Base-by-base conservation (phyloP, 2,113 vertebrate genomes). In the Paratilapia polleni region DNA sequence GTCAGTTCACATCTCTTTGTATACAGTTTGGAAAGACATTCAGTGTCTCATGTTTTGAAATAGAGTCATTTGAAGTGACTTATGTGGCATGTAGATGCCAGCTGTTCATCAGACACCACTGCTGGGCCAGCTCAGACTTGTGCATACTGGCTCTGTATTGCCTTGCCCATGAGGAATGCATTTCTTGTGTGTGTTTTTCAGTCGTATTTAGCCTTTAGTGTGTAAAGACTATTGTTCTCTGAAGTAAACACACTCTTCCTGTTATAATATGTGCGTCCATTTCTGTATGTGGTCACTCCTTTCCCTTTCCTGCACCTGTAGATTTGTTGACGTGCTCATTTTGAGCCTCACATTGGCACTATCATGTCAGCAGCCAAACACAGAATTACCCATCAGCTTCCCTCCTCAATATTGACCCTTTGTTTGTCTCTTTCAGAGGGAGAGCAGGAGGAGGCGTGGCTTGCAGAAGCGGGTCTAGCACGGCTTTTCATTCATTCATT, bases 371-470 rank as follows among this genome's bases (percentile, higher is more conserved):
- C 3, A 28, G 41, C 8, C 1, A 73, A 11, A 52, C 2, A 6
- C 10, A 19, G 31, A 68, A 19, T 17, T 56, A 10, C 49, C 11
- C 20, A 3, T 64, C 15, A 62, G 60, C 14, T 57, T 75, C 34
- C 19, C 0, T 34, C 38, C 10, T 28, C 3, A 57, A 19, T 81
- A 26, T 63, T 62, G 28, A 52, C 8, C 66, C 5, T 54, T 6
- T 80, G 2, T n/a, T 82, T 64, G 70, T 62, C 1, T 87, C 24
- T 64, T 84, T 70, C 84, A 99, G 98, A 99, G 78, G 98, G 98
- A 1, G 98, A 99, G 78, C 92, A 97, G 92, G 98, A 99, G 92
- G 98, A 98, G 92, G 97, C 99, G 28, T 99, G 98, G 98, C 96
- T 99, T 31, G 96, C 96, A 47, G 97, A 99, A 93, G 97, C 97